phyloP scores from a whole-genome alignment of 2,113 vertebrate genomes.

The Cranoglanis bouderius region DNA sequence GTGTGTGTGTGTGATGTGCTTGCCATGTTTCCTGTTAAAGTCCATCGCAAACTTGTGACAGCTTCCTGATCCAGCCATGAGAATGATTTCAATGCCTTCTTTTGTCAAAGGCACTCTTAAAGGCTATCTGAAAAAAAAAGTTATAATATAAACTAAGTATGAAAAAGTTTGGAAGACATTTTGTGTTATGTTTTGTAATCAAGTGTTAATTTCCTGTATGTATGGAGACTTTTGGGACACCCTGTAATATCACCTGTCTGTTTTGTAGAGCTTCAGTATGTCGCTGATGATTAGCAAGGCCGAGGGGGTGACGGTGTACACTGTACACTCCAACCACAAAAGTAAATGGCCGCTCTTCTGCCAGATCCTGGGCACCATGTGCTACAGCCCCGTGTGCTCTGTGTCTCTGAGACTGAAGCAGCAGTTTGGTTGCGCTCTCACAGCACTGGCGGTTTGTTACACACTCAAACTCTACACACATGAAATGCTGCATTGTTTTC shows the following conservation, averaged over 20 bases:
- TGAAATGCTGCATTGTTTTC: background rate
- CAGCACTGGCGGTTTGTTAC: constrained; percentile 65
- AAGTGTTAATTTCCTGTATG: too few species aligned
- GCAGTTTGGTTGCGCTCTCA: constrained; percentile 43
- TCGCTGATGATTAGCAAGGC: constrained; percentile 55
- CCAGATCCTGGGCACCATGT: constrained; percentile 64
- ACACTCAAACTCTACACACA: background rate
- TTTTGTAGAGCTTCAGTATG: constrained; percentile 57
- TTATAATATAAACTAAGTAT: background rate
- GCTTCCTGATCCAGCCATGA: too few species aligned
- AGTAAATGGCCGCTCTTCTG: constrained; percentile 62
- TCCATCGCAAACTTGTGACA: too few species aligned
- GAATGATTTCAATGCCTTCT: too few species aligned
- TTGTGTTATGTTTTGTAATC: too few species aligned
- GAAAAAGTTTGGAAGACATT: too few species aligned
- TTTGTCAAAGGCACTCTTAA: too few species aligned
- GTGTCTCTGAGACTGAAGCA: constrained; percentile 56
- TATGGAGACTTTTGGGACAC: too few species aligned
- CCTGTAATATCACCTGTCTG: background rate
- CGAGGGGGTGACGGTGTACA: constrained; percentile 65
- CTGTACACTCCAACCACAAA: constrained; percentile 57
- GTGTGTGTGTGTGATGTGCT: too few species aligned
- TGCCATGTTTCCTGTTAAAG: too few species aligned
- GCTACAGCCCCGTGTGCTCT: constrained; percentile 63
- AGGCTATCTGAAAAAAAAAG: too few species aligned